Base-by-base conservation (phyloP, 2,113 vertebrate genomes). In the Chauna torquata region DNA sequence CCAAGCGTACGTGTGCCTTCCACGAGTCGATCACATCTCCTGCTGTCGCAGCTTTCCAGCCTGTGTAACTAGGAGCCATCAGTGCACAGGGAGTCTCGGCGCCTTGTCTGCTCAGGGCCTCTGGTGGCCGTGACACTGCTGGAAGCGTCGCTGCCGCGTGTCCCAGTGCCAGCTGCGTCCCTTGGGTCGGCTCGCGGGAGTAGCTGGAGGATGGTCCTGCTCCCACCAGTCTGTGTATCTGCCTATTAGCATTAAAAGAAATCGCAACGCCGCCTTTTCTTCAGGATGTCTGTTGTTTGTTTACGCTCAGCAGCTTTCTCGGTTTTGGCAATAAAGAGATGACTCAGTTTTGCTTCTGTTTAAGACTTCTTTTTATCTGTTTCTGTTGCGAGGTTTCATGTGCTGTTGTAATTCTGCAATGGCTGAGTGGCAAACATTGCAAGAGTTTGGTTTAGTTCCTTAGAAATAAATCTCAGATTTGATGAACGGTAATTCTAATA, bases 311-410 rank as follows among this genome's bases (percentile, higher is more conserved):
- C 0, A 0, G 36, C 83, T 69, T 61, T 89, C 86, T 95, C 0
- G 8, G 86, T 85, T 95, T 97, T 95, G 95, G 94, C 92, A 96
- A 95, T 96, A 97, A 76, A 87, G 62, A 82, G 91, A 96, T 94
- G 97, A 97, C 81, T 97, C 92, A 95, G 78, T 95, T 95, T 95
- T 92, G 87, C 91, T 97, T 96, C 92, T 95, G 74, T 87, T 95
- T 80, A 76, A 94, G 78, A 71, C 47, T 86, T 91, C 86, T 82
- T 91, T 96, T 96, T 71, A 70, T 61, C 62, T 62, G 2, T 92
- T 90, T 89, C 58, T 89, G 86, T 58, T 80, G 49, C 87, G 76
- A 70, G 16, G 12, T 80, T 95, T 82, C 9, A 34, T 87, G 58
- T 66, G 32, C 74, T 58, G n/a, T 85, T 94, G 75, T 65, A 79